A percentile compares a stretch with the other conserved stretches of the same genome.
Evolutionary conservation across 2,113 vertebrate species (phyloP).

Genomic region (Notothenia coriiceps): DNA sequence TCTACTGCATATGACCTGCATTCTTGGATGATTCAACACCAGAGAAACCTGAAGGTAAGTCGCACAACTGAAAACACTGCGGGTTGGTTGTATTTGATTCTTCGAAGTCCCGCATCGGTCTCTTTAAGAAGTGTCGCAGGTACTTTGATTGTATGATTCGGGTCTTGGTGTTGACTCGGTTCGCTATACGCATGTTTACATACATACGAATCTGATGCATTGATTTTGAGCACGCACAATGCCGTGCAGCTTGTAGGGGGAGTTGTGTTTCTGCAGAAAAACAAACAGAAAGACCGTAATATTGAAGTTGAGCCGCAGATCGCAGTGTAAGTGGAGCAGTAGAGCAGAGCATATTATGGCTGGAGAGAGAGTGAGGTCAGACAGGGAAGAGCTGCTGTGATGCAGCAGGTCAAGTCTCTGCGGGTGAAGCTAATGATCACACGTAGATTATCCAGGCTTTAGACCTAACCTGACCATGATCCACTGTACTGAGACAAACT

Average conservation of each 20-base stretch:
- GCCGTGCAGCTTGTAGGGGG: background rate
- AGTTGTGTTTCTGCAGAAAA: background rate
- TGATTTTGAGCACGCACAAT: background rate
- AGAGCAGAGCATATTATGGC: background rate
- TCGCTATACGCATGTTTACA: background rate
- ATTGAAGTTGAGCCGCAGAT: constrained; percentile 19
- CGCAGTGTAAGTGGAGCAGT: constrained; percentile 17
- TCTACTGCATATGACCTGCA: constrained; percentile 35
- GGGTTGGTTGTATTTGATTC: background rate
- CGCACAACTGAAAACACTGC: background rate
- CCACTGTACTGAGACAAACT: constrained; percentile 45
- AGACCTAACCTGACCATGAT: constrained; percentile 53
- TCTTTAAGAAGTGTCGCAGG: constrained; percentile 41
- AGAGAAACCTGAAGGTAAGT: constrained; percentile 60
- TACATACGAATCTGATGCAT: background rate
- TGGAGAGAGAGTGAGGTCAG: constrained; percentile 38
- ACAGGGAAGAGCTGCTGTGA: constrained; percentile 45
- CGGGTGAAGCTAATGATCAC: constrained; percentile 60
- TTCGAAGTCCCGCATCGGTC: background rate
- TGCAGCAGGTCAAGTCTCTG: constrained; percentile 63
- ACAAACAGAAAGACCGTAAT: background rate
- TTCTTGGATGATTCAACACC: constrained; percentile 35
- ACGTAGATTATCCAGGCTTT: constrained; percentile 71
- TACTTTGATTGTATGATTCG: background rate
- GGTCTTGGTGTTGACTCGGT: constrained; percentile 27